Base-by-base conservation (phyloP, 2,888 invertebrate species). In the Drosophila yooni region DNA sequence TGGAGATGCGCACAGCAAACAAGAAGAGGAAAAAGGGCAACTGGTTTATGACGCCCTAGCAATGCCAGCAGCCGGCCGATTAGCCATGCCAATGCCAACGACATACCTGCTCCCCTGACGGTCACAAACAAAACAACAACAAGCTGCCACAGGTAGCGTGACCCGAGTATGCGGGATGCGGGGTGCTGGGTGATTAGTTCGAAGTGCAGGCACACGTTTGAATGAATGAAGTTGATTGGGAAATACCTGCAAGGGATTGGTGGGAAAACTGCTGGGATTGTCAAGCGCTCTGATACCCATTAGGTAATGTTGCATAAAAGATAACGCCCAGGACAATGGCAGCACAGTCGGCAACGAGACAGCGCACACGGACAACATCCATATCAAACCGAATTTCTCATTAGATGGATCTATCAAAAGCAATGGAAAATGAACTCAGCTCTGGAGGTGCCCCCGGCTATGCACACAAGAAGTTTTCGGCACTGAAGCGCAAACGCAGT, bases 251-350 rank as follows among this genome's bases (percentile, higher is more conserved):
- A 36, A 11, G n/a, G 79, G 70, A n/a, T 21, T 43, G 70, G 66
- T 87, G 82, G 84, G 83, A 85, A 88, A 76, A 60, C 46, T 56
- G 31, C 46, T n/a, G 54, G 60, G 56, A 46, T 36, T 53, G 65
- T 27, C 48, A 38, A 40, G 52, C 51, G 52, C 68, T 70, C 60
- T 52, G 57, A 61, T 64, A 59, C 21, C 67, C 62, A 70, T 84
- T 89, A 87, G 89, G 85, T 84, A 84, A 78, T 79, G 72, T 87
- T 89, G 78, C 76, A 89, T 89, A 88, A 84, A 86, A 86, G 79
- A 79, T 67, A 56, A 63, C 51, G 61, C 54, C 59, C 54, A 61
- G 59, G 25, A 73, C 77, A 72, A 70, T 70, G 63, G 57, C 72
- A 63, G 62, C 79, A 70, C 80, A 80, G 71, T 73, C 70, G 50